These are phyloP conservation scores for Apteryx owenii DNA, from an alignment of 2,113 vertebrate genomes.

Conservation along the genomic window DNA sequence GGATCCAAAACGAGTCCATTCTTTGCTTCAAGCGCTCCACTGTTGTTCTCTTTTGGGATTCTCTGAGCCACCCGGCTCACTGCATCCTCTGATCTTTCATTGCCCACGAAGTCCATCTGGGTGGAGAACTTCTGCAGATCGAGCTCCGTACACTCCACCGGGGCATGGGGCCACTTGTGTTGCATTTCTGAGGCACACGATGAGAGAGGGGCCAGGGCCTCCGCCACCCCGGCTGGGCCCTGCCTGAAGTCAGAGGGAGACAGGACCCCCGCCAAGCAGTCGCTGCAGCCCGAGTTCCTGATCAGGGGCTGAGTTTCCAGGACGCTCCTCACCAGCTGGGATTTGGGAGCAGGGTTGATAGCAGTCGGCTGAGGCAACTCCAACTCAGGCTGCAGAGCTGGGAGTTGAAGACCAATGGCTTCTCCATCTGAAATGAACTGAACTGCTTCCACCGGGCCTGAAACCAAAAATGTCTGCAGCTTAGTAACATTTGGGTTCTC, in stretches of 20 bases:
- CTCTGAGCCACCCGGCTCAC: not conserved
- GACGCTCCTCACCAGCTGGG: conserved; percentile 40
- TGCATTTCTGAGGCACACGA: conserved; percentile 78
- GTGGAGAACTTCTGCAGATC: conserved; percentile 78
- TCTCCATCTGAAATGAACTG: conserved; percentile 46
- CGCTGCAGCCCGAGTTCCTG: not conserved
- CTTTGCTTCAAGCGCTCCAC: not conserved
- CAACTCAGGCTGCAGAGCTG: conserved; percentile 24
- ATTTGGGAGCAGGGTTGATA: not conserved
- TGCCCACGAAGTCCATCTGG: not conserved
- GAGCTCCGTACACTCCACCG: conserved; percentile 85
- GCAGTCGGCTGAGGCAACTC: not conserved
- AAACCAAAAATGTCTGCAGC: not conserved
- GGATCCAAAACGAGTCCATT: not conserved
- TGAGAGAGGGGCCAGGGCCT: not conserved
- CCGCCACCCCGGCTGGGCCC: not conserved
- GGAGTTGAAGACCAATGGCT: conserved; percentile 40
- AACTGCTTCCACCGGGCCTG: conserved; percentile 34
- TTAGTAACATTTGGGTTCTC: not conserved
- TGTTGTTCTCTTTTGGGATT: not conserved
- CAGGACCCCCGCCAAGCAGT: conserved; percentile 7
- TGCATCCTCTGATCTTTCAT: not conserved
- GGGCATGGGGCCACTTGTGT: conserved; percentile 73
- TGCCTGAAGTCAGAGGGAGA: not conserved
- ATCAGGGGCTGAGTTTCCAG: conserved; percentile 71